Evolutionary conservation across 2,797 vertebrate species (phyloP), one percentile per base, ranked within the genome.

Genomic region (Myotis planiceps): DNA sequence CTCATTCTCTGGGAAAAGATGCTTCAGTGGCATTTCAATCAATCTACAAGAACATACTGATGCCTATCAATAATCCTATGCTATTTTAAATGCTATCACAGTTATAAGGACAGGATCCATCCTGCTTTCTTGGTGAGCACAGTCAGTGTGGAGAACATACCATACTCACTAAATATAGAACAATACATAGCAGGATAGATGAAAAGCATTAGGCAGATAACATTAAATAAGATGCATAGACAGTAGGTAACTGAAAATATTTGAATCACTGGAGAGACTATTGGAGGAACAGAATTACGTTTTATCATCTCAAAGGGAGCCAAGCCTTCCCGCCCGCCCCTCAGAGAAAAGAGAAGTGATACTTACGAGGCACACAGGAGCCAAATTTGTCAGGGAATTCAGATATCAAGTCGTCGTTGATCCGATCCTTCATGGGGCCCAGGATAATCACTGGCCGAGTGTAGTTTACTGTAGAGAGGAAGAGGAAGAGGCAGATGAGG

Each of bases 381-480:
- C 99, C 99, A 98, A 99, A 99, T 97, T 99, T 99, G 96, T 99
- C 99, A 39, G 99, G 99, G 96, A 99, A 99, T 97, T 99, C 99
- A 7, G 99, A 99, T 98, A 99, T 99, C 97, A 99, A 99, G 97
- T 99, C 99, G 37, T 99, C 99, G 5, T 99, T 99, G 98, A 99
- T 99, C 91, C 99, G 99, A 98, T 99, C 99, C 98, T 99, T 99
- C 99, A 99, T 99, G 12, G 99, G 99, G 58, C 99, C 99, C 72
- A 99, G 99, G 97, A 99, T 99, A 96, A 99, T 99, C 96, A 99
- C 99, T 0, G 99, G 99, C 94, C 99, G 99, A 96, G 99, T 99
- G 88, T 99, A 99, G 98, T 98, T 99, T 98, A 99, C 99, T 99
- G 98, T 81, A 96, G 71, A 97, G 72, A 97, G 89, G 79, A n/a